Evolutionary conservation across 2,888 invertebrate species (phyloP).

Genomic region (Cerastis leucographa): DNA sequence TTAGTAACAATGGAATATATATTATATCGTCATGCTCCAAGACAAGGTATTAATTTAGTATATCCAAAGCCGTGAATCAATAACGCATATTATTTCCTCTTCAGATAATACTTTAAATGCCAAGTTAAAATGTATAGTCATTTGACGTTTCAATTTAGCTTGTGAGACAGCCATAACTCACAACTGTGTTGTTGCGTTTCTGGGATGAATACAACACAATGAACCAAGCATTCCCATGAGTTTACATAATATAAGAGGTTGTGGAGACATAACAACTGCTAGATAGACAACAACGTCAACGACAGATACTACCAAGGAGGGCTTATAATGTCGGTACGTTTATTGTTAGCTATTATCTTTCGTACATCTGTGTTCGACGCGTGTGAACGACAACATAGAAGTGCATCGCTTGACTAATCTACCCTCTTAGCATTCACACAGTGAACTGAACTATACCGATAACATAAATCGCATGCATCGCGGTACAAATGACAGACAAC

Average conservation of each 20-base stretch:
- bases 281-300: constrained; percentile 42
- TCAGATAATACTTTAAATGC: neutral
- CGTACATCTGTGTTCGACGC: constrained; percentile 78
- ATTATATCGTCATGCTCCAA: neutral
- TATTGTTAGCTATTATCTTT: constrained; percentile 71
- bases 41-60: neutral
- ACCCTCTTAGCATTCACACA: constrained; percentile 82
- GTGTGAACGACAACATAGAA: constrained; percentile 83
- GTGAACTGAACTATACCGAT: constrained; percentile 77
- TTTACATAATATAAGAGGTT: constrained; percentile 51
- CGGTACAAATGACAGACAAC: constrained; percentile 70
- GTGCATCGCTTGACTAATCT: constrained; percentile 86
- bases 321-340: constrained; percentile 55
- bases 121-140: constrained; percentile 17
- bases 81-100: neutral
- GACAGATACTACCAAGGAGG: constrained; percentile 60
- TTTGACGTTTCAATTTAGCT: constrained; percentile 28
- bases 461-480: constrained; percentile 74
- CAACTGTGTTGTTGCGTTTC: constrained; percentile 9
- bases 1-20: neutral
- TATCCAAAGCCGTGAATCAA: neutral
- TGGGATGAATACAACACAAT: constrained; percentile 45
- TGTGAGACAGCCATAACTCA: constrained; percentile 10
- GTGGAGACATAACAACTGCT: constrained; percentile 40
- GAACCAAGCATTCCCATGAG: constrained; percentile 40